phyloP scores from a whole-genome alignment of 2,113 vertebrate species.

The Colaptes auratus region DNA sequence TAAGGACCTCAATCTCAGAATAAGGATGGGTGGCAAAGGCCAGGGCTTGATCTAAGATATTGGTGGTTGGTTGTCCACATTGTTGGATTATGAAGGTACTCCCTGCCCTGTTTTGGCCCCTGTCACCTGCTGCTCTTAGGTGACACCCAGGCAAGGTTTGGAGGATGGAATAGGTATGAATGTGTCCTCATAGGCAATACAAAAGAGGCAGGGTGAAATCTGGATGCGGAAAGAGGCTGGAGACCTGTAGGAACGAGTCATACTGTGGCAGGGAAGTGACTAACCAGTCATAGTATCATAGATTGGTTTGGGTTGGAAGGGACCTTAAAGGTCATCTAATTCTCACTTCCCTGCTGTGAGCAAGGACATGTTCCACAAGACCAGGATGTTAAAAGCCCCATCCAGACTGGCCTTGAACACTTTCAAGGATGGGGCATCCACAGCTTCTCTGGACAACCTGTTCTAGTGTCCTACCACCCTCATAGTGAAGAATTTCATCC shows the following conservation, averaged over 20 bases:
- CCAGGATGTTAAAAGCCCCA: no score
- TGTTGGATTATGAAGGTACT: not conserved
- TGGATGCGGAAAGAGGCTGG: rapidly evolving
- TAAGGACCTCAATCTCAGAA: not conserved
- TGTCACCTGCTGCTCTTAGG: not conserved
- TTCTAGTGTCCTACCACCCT: no score
- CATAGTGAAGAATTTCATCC: no score
- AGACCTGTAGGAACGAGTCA: not conserved
- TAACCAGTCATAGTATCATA: not conserved
- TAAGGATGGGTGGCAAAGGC: not conserved
- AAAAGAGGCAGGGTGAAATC: not conserved
- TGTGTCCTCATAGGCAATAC: not conserved
- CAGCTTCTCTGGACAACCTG: no score
- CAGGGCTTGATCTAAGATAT: not conserved
- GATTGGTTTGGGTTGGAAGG: no score
- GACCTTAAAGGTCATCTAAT: no score
- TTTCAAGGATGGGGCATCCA: no score
- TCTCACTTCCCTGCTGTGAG: no score
- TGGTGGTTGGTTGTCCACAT: not conserved
- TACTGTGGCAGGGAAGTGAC: not conserved
- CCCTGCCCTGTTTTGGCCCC: not conserved
- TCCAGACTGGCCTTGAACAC: no score
- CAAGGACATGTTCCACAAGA: no score
- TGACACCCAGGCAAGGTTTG: rapidly evolving
- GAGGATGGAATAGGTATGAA: not conserved